Conservation (phyloP, 2,888 invertebrate species). For the Rhopalosiphum nymphaeae region DNA sequence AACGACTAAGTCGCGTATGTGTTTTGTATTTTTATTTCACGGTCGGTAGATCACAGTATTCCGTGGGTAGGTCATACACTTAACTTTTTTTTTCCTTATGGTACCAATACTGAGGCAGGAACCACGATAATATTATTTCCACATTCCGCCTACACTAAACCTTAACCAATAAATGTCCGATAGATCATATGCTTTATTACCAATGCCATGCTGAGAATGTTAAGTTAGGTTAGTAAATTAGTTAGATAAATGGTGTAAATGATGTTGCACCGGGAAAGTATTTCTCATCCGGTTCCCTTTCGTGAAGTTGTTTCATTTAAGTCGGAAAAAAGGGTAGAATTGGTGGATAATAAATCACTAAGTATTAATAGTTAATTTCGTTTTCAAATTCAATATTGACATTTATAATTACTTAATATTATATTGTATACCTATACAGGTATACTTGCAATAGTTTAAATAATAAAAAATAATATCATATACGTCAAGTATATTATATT, state of each 20-base stretch:
- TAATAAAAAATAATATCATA: neutral
- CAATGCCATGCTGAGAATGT: neutral
- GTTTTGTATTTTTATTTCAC: neutral
- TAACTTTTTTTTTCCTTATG: neutral
- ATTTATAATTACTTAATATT: neutral
- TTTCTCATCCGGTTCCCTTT: no score
- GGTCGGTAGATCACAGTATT: neutral
- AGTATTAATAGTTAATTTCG: neutral
- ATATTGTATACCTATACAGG: no score
- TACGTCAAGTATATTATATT: neutral
- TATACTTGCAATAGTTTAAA: neutral
- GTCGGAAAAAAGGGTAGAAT: no score
- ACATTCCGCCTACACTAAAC: neutral
- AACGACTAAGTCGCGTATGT: neutral
- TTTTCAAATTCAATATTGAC: neutral
- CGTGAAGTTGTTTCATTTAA: no score
- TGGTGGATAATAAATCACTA: neutral
- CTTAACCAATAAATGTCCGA: neutral
- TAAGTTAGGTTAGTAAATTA: neutral
- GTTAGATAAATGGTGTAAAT: no score
- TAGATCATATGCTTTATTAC: neutral
- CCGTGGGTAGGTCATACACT: neutral
- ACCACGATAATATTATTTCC: neutral
- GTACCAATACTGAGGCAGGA: neutral
- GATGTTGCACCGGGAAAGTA: no score